A percentile compares a stretch with the other conserved stretches of the same genome.
phyloP scores from a whole-genome alignment of 2,113 vertebrate genomes.

The Pontoporia blainvillei region DNA sequence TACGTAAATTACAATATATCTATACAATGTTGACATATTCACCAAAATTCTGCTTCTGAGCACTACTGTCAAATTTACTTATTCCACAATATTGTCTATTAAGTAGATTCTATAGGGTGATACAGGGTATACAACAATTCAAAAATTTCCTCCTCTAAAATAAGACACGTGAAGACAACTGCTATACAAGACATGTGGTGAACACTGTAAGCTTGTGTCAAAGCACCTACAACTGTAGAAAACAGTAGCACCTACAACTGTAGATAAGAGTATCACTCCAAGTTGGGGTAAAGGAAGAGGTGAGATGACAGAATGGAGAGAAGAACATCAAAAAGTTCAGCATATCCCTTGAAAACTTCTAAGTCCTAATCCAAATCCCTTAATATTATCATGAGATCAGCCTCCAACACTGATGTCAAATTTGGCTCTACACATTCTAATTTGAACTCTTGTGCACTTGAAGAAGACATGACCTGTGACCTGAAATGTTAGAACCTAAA shows the following conservation, averaged over 20 bases:
- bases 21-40: not conserved
- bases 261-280: not conserved
- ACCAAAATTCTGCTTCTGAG: not conserved
- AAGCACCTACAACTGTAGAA: not conserved
- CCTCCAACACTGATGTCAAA: not conserved
- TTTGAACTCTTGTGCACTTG: not conserved
- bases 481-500: not conserved
- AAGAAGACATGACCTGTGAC: not conserved
- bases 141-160: not conserved
- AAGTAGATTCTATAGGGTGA: not conserved
- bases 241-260: not conserved
- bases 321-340: not conserved
- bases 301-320: not conserved
- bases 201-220: not conserved
- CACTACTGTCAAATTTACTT: not conserved
- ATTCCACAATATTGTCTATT: not conserved
- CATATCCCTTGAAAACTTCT: not conserved
- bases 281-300: not conserved
- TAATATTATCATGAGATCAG: not conserved
- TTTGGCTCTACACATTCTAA: not conserved
- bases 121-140: not conserved
- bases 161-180: not conserved
- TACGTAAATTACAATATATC: not conserved
- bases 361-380: not conserved
- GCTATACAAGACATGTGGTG: not conserved